Percentiles rank a stretch among this genome's conserved stretches.
phyloP scores from a whole-genome alignment of 2,113 vertebrate genomes.

The Columba janthina region DNA sequence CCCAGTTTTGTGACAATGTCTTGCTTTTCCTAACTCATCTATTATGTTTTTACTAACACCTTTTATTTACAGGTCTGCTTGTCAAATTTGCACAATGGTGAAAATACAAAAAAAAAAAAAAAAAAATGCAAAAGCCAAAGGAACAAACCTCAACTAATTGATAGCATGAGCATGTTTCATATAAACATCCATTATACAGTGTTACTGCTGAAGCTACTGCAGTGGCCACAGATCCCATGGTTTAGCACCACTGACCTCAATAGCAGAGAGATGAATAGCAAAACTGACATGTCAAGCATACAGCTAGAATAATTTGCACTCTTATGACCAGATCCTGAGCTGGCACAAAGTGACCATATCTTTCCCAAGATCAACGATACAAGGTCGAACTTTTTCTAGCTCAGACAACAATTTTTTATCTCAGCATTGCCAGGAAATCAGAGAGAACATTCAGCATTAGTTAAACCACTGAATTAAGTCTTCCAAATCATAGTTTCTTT shows the following conservation, averaged over 20 bases:
- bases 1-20: background rate
- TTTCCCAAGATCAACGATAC: background rate
- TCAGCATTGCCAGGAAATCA: background rate
- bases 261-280: conserved; percentile 49
- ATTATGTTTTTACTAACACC: background rate
- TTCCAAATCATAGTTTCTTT: background rate
- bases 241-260: conserved; percentile 50
- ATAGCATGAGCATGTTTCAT: conserved; percentile 22
- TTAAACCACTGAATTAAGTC: background rate
- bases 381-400: background rate
- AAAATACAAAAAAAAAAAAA: background rate
- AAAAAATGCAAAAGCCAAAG: background rate
- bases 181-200: background rate
- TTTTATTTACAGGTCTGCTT: conserved; percentile 7
- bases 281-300: conserved; percentile 32
- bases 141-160: conserved; percentile 37
- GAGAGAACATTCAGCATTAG: background rate
- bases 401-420: conserved; percentile 16
- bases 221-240: background rate
- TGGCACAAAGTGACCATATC: background rate
- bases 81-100: background rate
- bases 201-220: conserved; percentile 24
- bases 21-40: background rate
- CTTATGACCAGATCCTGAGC: background rate
- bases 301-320: conserved; percentile 44